These are phyloP conservation scores for Ditula angustiorana DNA, from an alignment of 2,888 invertebrate species.

Conservation along the genomic window DNA sequence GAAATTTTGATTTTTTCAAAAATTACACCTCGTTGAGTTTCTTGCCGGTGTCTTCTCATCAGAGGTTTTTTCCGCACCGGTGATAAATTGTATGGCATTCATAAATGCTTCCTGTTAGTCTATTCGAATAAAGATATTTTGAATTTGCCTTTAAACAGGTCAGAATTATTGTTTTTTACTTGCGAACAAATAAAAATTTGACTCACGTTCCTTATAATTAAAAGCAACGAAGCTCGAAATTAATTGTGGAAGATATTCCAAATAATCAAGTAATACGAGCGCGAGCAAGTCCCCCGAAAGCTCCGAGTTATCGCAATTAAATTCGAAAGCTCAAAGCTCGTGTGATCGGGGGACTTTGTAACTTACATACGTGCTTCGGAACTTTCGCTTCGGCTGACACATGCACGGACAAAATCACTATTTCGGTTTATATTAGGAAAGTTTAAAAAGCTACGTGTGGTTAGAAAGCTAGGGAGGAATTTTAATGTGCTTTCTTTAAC, in stretches of 20 bases:
- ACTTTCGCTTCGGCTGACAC: neutral
- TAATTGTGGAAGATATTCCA: neutral
- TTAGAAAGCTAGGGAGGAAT: constrained; percentile 5
- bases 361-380: neutral
- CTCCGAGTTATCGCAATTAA: neutral
- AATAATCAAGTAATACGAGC: neutral
- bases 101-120: too few species aligned
- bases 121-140: too few species aligned
- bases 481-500: constrained; percentile 6
- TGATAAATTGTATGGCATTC: too few species aligned
- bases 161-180: neutral
- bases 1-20: too few species aligned
- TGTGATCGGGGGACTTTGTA: neutral
- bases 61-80: too few species aligned
- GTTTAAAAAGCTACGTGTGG: constrained; percentile 15
- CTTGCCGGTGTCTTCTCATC: too few species aligned
- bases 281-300: neutral
- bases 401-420: neutral
- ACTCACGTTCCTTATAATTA: neutral
- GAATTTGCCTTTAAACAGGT: too few species aligned
- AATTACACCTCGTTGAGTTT: too few species aligned
- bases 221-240: neutral
- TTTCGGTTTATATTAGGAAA: constrained; percentile 19
- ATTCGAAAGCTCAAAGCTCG: neutral
- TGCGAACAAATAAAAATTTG: neutral